Evolutionary conservation across 2,888 invertebrate species (phyloP), one percentile per base, ranked within the genome.

Genomic region (Andrena fulva): DNA sequence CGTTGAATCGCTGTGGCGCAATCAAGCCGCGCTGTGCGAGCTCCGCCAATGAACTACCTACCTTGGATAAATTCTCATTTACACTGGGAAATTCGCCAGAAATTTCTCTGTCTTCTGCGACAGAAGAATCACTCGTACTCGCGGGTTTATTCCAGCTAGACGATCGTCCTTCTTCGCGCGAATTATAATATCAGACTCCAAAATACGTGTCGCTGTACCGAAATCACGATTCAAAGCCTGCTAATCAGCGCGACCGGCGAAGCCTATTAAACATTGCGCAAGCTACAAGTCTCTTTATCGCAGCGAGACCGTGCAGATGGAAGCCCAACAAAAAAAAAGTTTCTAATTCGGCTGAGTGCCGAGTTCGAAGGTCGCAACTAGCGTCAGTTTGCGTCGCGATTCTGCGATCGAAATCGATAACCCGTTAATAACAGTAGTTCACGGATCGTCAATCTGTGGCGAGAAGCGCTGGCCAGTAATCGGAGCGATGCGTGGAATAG

Each of bases 31-130:
- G 70, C 54, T 33, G 20, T 27, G 8, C 56, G 10, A 50, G 64
- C 52, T n/a, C 35, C 64, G 48, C 50, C 76, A 20, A 64, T 64
- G 64, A 79, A 79, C 60, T 59, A 42, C 29, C 66, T 59, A 42
- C 29, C 56, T 24, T 31, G 52, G 29, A 66, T 52, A 59, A 76
- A 79, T 76, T 66, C 76, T 70, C 29, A 59, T 70, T 70, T 35
- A 33, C 63, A 54, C 12, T 66, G 64, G 27, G 64, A 52, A 27
- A 70, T 70, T 69, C 69, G 16, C 48, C 52, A 27, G 10, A 3
- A 56, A 75, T 68, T 60, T 29, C 54, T 48, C 6, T 10, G 24
- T 2, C 7, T 8, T 31, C 4, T n/a, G 1, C 33, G 35, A 42
- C 16, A 42, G 16, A 42, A 42, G 42, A 42, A 16, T 42, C 42